These are phyloP conservation scores for Andrena fulva DNA, from an alignment of 2,888 invertebrate species.

Conservation along the genomic window DNA sequence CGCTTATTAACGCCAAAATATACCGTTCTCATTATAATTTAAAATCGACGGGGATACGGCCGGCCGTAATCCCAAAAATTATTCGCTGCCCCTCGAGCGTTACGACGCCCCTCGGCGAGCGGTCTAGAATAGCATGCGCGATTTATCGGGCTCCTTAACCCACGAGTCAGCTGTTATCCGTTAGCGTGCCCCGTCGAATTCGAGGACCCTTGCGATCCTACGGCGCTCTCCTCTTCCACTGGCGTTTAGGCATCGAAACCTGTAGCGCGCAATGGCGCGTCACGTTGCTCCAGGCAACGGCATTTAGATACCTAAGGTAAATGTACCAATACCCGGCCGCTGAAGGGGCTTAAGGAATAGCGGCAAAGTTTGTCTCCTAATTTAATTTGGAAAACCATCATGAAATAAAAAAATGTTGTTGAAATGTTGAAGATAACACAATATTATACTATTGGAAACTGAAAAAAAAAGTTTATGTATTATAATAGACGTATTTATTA, in stretches of 20 bases:
- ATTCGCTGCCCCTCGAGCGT: constrained; percentile 36
- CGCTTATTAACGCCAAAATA: constrained; percentile 56
- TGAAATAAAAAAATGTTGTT: no score
- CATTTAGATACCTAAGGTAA: constrained; percentile 50
- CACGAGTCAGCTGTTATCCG: constrained; percentile 18
- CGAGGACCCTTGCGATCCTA: constrained; percentile 23
- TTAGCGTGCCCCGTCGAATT: constrained; percentile 12
- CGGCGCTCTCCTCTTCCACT: neutral
- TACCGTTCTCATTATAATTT: constrained; percentile 53
- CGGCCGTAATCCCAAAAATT: constrained; percentile 41
- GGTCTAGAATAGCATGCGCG: constrained; percentile 18
- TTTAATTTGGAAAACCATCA: no score
- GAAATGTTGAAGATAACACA: no score
- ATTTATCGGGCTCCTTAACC: constrained; percentile 36
- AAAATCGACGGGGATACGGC: constrained; percentile 42
- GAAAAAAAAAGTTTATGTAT: no score
- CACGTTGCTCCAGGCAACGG: constrained; percentile 43
- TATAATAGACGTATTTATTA: no score
- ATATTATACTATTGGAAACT: no score
- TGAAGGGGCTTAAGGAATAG: no score
- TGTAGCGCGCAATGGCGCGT: constrained; percentile 57
- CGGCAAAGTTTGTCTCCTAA: no score
- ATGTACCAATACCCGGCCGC: no score
- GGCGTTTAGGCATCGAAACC: constrained; percentile 39
- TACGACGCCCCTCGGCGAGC: constrained; percentile 15